phyloP scores from a whole-genome alignment of 1,140 invertebrate genomes.

The Orius laevigatus region DNA sequence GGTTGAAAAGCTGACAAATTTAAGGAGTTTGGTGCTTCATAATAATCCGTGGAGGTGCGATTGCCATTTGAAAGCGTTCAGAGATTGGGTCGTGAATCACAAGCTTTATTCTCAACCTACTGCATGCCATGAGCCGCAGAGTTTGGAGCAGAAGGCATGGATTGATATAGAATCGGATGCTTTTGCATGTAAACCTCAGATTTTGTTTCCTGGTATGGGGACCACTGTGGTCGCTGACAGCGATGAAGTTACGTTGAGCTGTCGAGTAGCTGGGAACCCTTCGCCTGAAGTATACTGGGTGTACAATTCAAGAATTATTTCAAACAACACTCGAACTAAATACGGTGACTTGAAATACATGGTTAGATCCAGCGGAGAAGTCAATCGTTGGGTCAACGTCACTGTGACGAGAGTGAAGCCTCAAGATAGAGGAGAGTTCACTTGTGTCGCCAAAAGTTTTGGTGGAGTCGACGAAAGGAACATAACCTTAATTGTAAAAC shows the following conservation, averaged over 20 bases:
- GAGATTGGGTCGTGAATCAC: slow-evolving; percentile 51
- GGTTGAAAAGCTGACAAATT: slow-evolving; percentile 38
- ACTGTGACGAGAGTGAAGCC: slow-evolving; percentile 50
- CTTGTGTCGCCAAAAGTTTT: slow-evolving; percentile 70
- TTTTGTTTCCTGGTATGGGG: slow-evolving; percentile 32
- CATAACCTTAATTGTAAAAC: slow-evolving; percentile 44
- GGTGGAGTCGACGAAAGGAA: slow-evolving; percentile 64
- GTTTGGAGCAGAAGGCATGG: slow-evolving; percentile 50
- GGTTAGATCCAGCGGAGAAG: slow-evolving; percentile 22
- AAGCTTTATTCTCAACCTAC: slow-evolving; percentile 57
- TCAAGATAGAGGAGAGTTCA: slow-evolving; percentile 71
- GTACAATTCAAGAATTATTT: slow-evolving; percentile 42
- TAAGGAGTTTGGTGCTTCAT: slow-evolving; percentile 57
- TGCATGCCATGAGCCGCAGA: slow-evolving; percentile 46
- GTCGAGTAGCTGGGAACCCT: slow-evolving; percentile 59
- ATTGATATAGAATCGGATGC: slow-evolving; percentile 47
- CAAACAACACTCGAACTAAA: slow-evolving; percentile 31
- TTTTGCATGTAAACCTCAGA: slow-evolving; percentile 69
- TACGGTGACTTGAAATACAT: slow-evolving; percentile 22
- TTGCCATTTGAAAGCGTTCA: slow-evolving; percentile 60
- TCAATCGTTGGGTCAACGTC: slow-evolving; percentile 48
- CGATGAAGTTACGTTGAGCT: slow-evolving; percentile 53
- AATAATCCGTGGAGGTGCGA: slow-evolving; percentile 81
- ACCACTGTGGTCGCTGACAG: slow-evolving; percentile 36
- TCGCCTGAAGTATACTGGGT: slow-evolving; percentile 59